Percentiles rank a stretch among this genome's conserved stretches.
phyloP scores from a whole-genome alignment of 2,113 vertebrate species.

The rabbit (Oryctolagus cuniculus) region DNA sequence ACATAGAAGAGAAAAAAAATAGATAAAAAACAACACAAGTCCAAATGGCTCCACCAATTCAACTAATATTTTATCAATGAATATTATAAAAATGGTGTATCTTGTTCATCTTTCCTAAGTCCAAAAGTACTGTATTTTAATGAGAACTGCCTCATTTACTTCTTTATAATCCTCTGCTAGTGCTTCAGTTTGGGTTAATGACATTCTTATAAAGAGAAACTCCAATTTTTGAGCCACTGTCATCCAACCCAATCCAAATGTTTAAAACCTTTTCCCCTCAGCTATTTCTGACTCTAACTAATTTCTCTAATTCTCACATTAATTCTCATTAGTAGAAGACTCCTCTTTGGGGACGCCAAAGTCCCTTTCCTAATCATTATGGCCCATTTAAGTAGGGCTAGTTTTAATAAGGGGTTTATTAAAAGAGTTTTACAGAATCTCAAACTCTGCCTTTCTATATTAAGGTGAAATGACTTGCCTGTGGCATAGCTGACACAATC shows the following conservation, averaged over 20 bases:
- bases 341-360: slow-evolving; percentile 9
- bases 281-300: slow-evolving; percentile 56
- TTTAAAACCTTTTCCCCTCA: slow-evolving; percentile 69
- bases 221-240: slow-evolving; percentile 45
- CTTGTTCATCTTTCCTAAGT: background rate
- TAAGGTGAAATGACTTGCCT: background rate
- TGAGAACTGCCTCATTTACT: slow-evolving; percentile 37
- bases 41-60: background rate
- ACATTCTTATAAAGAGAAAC: slow-evolving; percentile 41
- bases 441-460: slow-evolving; percentile 1
- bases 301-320: slow-evolving; percentile 68
- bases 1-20: background rate
- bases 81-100: background rate
- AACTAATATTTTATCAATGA: slow-evolving; percentile 41
- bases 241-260: slow-evolving; percentile 13
- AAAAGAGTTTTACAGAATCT: slow-evolving; percentile 28
- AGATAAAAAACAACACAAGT: slow-evolving; percentile 45
- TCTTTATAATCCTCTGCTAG: slow-evolving; percentile 50
- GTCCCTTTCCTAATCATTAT: slow-evolving; percentile 56
- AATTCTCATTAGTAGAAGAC: slow-evolving; percentile 66
- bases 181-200: slow-evolving; percentile 45
- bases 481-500: background rate
- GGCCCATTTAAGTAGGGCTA: slow-evolving; percentile 9
- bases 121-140: slow-evolving; percentile 38
- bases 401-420: background rate